Evolutionary conservation across 2,888 invertebrate species (phyloP), one percentile per base, ranked within the genome.

Genomic region (Drosophila sordidula): DNA sequence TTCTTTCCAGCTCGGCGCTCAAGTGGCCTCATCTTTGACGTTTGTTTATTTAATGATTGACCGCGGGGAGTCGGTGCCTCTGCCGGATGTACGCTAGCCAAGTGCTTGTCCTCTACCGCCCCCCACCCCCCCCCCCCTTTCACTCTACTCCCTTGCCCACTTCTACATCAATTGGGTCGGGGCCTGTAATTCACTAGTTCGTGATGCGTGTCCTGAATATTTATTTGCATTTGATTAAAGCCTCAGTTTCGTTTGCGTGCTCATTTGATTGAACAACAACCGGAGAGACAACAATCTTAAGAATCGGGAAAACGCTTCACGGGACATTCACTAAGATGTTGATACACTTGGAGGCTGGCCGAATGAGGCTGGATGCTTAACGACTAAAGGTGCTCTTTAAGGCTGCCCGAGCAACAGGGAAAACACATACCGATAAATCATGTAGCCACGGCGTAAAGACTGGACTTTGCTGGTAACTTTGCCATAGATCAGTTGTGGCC

Each of bases 151-250:
- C 29, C 16, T n/a, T 34, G 34, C 11, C 11, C 14, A 8, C 22
- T 18, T 18, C 14, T 2, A 9, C 8, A 2, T 3, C 25, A 25
- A 26, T 42, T 26, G 41, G 22, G 32, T 41, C 14, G 16, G 16
- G 11, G 39, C 41, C 49, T 18, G 18, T 59, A 42, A 36, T 34
- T 54, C 52, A 25, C 63, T 36, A 26, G 44, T 47, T 69, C 49
- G 49, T 46, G 62, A 41, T 47, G 67, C 87, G 87, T 83, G 87
- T 59, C 68, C 49, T 67, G 80, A 70, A 81, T 83, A 83, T 80
- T 83, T 68, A 80, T 86, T 62, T 66, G 67, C 61, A 72, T 80
- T 86, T 79, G 87, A 86, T 75, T 75, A 54, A 57, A 72, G 74
- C 39, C 72, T 26, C 56, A 26, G 26, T 51, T 51, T 44, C 18